These are phyloP conservation scores for Saccopteryx bilineata DNA, from an alignment of 2,113 vertebrate genomes.

Conservation along the genomic window DNA sequence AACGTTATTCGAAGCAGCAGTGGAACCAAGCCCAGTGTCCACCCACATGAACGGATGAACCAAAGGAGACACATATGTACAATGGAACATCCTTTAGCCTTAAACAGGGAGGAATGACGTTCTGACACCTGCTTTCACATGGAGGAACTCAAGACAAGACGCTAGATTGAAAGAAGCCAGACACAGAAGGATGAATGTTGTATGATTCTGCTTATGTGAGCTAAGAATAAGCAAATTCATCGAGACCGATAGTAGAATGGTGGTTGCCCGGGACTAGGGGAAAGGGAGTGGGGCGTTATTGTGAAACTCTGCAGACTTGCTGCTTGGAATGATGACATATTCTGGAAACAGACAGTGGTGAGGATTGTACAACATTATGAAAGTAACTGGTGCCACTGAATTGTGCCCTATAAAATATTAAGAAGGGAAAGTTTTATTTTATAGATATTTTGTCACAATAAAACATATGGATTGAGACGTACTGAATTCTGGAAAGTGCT, in stretches of 20 bases:
- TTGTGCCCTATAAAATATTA: neutral
- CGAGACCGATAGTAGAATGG: neutral
- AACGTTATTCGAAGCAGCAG: neutral
- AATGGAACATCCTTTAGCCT: neutral
- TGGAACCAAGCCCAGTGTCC: neutral
- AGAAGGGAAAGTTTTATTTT: neutral
- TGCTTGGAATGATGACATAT: neutral
- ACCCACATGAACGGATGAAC: neutral
- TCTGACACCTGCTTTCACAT: neutral
- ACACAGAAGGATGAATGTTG: neutral
- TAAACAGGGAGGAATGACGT: neutral
- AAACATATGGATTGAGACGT: neutral
- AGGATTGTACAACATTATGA: neutral
- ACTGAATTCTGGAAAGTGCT: neutral
- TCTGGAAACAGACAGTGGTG: neutral
- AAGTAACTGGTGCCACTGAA: neutral
- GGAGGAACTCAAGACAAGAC: neutral
- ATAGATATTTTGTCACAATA: neutral
- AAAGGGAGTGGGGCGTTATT: neutral
- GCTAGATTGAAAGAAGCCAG: neutral
- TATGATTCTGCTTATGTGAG: neutral
- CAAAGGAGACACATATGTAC: neutral
- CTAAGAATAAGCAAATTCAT: neutral
- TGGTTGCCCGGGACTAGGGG: neutral
- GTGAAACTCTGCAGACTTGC: neutral